phyloP scores from a whole-genome alignment of 2,113 vertebrate species.

The Myiozetetes cayanensis region DNA sequence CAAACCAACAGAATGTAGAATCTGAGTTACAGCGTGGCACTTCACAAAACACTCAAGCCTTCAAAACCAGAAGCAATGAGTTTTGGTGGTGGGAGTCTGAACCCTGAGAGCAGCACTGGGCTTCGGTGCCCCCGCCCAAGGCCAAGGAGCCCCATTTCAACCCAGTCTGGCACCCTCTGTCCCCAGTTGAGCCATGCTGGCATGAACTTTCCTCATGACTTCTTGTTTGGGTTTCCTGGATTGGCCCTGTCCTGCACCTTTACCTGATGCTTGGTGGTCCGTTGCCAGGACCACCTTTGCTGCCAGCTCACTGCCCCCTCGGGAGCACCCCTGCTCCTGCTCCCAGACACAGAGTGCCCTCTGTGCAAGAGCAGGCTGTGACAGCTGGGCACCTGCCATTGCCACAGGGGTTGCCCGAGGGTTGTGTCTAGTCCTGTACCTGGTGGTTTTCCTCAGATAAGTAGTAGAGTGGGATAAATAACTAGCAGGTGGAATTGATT shows the following conservation, averaged over 20 bases:
- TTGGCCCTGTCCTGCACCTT: neutral
- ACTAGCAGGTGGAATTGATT: neutral
- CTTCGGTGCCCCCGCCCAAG: neutral
- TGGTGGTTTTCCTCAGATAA: neutral
- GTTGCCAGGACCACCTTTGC: neutral
- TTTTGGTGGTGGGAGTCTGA: neutral
- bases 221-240: neutral
- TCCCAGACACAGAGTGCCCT: accelerated
- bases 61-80: neutral
- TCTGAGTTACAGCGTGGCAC: neutral
- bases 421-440: neutral
- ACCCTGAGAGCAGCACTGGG: neutral
- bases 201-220: neutral
- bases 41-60: neutral
- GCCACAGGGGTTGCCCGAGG: neutral
- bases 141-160: neutral
- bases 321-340: neutral
- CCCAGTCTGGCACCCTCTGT: accelerated
- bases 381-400: neutral
- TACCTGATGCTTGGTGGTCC: neutral
- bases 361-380: neutral
- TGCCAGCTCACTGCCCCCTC: accelerated
- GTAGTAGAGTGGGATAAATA: neutral
- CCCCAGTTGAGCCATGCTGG: too few relatives aligned
- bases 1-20: neutral